These are phyloP conservation scores for Garrulus glandarius DNA, from an alignment of 2,797 vertebrate genomes.

Conservation along the genomic window DNA sequence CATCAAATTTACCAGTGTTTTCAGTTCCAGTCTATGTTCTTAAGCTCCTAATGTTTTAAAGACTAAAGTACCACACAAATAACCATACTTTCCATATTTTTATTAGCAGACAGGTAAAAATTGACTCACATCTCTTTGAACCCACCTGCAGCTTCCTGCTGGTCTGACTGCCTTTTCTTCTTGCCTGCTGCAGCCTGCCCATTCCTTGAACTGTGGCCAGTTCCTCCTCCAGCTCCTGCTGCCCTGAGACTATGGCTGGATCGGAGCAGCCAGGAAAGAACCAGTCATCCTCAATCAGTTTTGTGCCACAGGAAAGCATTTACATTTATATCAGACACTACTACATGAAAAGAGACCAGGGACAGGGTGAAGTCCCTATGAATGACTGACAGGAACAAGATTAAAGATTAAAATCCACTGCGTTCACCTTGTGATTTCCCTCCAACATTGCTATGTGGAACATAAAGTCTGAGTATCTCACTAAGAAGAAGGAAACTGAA, in stretches of 20 bases:
- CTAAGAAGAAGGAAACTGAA: background rate
- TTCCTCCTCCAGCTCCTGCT: conserved; percentile 96
- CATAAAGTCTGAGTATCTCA: background rate
- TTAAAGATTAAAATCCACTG: conserved; percentile 12
- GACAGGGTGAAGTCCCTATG: conserved; percentile 38
- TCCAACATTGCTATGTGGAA: background rate
- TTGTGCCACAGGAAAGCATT: conserved; percentile 92
- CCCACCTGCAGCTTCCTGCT: conserved; percentile 84
- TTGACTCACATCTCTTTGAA: background rate
- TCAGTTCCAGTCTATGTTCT: background rate
- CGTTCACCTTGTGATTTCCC: conserved; percentile 56
- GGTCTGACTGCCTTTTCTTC: conserved; percentile 61
- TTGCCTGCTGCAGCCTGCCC: conserved; percentile 77
- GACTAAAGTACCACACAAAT: background rate
- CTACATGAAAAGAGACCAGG: conserved; percentile 25
- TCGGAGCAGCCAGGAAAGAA: conserved; percentile 99
- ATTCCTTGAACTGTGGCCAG: conserved; percentile 82
- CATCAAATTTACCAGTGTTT: background rate
- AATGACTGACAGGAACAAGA: conserved; percentile 39
- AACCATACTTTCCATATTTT: background rate
- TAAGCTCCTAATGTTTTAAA: background rate
- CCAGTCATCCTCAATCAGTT: conserved; percentile 99
- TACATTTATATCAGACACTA: conserved; percentile 66
- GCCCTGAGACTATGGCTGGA: conserved; percentile 92
- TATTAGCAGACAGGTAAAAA: background rate